phyloP scores from a whole-genome alignment of 2,888 invertebrate genomes.

The Eristalinus aeneus region DNA sequence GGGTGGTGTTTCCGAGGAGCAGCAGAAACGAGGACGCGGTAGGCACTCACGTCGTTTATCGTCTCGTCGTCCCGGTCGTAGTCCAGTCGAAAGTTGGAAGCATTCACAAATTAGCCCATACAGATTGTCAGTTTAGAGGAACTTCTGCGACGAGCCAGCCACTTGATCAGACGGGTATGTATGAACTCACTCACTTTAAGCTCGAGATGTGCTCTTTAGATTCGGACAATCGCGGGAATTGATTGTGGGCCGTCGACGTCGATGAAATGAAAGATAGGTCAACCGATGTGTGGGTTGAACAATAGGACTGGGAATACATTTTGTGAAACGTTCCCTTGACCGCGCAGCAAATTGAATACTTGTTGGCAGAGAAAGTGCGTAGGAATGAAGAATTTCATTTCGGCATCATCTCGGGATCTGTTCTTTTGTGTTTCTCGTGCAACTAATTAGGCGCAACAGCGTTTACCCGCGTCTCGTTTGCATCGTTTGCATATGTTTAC shows the following conservation, averaged over 20 bases:
- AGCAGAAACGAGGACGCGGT: neutral
- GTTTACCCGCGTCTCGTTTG: neutral
- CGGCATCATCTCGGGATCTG: neutral
- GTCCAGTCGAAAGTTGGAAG: neutral
- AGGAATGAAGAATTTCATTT: neutral
- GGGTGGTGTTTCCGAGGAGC: neutral
- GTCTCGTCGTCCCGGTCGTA: neutral
- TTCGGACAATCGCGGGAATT: neutral
- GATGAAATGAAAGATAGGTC: neutral
- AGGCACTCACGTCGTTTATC: slow-evolving; percentile 1
- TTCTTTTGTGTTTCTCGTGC: neutral
- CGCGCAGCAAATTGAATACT: neutral
- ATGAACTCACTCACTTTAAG: neutral
- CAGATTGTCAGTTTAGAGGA: neutral
- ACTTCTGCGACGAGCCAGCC: neutral
- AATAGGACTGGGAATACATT: neutral
- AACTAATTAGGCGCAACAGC: neutral
- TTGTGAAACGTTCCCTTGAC: neutral
- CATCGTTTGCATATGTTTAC: neutral
- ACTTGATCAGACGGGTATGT: neutral
- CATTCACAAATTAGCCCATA: neutral
- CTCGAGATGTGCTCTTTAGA: neutral
- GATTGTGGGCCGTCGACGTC: neutral
- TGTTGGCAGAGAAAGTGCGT: neutral
- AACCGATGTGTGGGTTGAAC: neutral